These are phyloP conservation scores for Psilopogon haemacephalus DNA, from an alignment of 2,113 vertebrate genomes.

Conservation along the genomic window DNA sequence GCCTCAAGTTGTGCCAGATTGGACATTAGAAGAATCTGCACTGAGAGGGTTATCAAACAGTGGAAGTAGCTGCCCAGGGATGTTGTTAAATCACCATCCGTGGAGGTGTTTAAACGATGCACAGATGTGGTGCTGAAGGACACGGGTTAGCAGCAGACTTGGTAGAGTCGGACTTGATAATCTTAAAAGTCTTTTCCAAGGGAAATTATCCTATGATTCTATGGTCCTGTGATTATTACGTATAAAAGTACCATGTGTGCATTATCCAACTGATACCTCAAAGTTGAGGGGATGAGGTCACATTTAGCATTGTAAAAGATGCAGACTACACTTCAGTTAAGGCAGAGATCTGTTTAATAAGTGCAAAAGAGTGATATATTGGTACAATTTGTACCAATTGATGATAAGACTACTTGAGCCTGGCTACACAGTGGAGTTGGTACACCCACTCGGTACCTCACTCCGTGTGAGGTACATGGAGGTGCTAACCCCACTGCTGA, in stretches of 20 bases:
- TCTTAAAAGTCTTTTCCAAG: too few species aligned
- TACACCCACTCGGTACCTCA: neutral
- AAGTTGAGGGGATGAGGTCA: neutral
- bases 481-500: accelerated
- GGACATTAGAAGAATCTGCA: too few species aligned
- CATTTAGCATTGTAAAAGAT: neutral
- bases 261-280: neutral
- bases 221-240: neutral
- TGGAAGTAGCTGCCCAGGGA: too few species aligned
- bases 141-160: too few species aligned
- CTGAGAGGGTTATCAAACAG: too few species aligned
- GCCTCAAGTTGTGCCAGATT: too few species aligned
- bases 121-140: too few species aligned
- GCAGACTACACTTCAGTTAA: neutral
- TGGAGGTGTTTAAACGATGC: too few species aligned
- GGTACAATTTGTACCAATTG: neutral
- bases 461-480: accelerated
- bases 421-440: neutral
- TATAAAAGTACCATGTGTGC: accelerated
- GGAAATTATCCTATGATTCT: too few species aligned
- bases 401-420: neutral
- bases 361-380: neutral
- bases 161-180: too few species aligned
- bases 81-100: too few species aligned
- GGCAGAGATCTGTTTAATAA: neutral